phyloP scores from a whole-genome alignment of 2,113 vertebrate genomes.

The Stigmatopora argus region DNA sequence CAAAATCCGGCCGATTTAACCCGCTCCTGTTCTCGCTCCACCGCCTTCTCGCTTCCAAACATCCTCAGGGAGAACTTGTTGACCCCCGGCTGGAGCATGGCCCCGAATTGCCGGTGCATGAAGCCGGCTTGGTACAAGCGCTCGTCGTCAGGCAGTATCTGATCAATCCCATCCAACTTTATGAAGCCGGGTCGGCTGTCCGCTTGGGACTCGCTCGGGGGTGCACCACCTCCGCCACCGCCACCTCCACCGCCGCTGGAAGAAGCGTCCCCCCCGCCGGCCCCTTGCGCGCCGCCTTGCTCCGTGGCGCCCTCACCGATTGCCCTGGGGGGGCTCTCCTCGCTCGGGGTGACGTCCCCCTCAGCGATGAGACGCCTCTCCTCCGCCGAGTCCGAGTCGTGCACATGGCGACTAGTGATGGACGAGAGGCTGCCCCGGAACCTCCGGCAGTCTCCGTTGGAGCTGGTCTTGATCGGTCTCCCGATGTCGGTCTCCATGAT shows the following conservation, averaged over 20 bases:
- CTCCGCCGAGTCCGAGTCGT: slow-evolving; percentile 85
- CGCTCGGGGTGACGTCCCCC: slow-evolving; percentile 77
- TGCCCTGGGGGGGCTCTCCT: slow-evolving; percentile 79
- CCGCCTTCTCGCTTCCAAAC: slow-evolving; percentile 99
- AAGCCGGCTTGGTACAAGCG: slow-evolving; percentile 87
- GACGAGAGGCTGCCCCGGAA: slow-evolving; percentile 94
- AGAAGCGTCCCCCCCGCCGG: slow-evolving; percentile 57
- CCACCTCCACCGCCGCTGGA: slow-evolving; percentile 64
- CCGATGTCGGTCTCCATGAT: slow-evolving; percentile 82
- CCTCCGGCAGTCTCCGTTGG: slow-evolving; percentile 95
- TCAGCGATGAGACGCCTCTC: slow-evolving; percentile 88
- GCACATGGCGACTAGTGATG: slow-evolving; percentile 82
- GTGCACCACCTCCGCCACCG: slow-evolving; percentile 43
- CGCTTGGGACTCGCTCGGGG: slow-evolving; percentile 52
- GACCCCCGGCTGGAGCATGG: slow-evolving; percentile 97
- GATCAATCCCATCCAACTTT: slow-evolving; percentile 88
- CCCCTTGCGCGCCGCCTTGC: slow-evolving; percentile 66
- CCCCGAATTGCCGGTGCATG: slow-evolving; percentile 95
- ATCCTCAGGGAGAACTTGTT: slow-evolving; percentile 99
- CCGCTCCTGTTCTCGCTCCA: slow-evolving; percentile 93
- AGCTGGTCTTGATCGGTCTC: slow-evolving; percentile 80
- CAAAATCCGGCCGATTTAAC: slow-evolving; percentile 98
- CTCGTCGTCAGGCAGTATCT: slow-evolving; percentile 88
- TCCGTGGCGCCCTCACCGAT: slow-evolving; percentile 72
- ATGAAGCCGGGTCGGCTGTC: slow-evolving; percentile 76